Conservation (phyloP, 2,113 vertebrate genomes). For the Pluvianellus socialis region DNA sequence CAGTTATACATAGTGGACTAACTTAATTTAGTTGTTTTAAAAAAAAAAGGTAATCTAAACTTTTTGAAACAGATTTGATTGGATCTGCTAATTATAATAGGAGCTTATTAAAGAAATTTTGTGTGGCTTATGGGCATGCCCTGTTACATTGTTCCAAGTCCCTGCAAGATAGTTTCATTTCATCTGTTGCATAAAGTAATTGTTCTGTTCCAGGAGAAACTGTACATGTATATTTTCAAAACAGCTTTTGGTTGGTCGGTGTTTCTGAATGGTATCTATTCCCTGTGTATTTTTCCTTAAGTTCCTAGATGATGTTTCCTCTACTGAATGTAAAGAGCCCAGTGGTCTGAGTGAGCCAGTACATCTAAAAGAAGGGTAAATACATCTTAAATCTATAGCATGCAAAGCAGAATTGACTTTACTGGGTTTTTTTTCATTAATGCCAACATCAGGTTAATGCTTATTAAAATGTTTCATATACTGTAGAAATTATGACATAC, state of each 20-base stretch:
- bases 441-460: neutral
- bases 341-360: conserved; percentile 88
- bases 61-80: neutral
- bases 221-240: neutral
- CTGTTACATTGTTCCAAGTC: neutral
- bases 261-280: neutral
- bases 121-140: neutral
- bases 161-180: neutral
- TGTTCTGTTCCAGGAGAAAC: neutral
- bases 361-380: conserved; percentile 97
- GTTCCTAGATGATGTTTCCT: conserved; percentile 98
- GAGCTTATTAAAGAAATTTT: neutral
- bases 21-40: neutral
- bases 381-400: neutral
- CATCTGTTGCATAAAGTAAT: neutral
- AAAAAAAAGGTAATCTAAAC: neutral
- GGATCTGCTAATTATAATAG: neutral
- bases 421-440: neutral
- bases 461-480: neutral
- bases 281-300: conserved; percentile 52
- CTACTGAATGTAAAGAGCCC: conserved; percentile 90
- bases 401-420: neutral
- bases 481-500: neutral
- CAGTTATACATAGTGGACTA: neutral
- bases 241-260: neutral